Evolutionary conservation across 2,888 invertebrate species (phyloP), one percentile per base, ranked within the genome.

Genomic region (Aspidiotus destructor): DNA sequence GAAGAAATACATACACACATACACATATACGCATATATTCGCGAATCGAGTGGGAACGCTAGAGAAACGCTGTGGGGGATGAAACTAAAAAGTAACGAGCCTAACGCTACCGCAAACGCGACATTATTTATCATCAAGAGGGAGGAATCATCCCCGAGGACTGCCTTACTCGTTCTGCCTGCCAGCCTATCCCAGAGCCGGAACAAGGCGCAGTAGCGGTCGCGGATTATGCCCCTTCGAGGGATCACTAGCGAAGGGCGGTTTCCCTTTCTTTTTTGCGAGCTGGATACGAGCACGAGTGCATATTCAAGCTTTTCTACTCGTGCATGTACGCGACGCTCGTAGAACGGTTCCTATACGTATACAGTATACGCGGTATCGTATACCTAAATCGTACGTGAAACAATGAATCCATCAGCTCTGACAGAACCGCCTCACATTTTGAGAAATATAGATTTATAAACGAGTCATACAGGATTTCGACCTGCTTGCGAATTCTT

Each of bases 61-160:
- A 57, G 44, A 58, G 65, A 42, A 65, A 44, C 65, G 65, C 57
- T 65, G 41, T 57, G 65, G 65, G 65, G 65, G 65, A 57, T 65
- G 16, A 65, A 65, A 65, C 65, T 57, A 17, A 44, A 65, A 65
- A 65, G 55, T 65, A 42, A 57, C 65, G 44, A 65, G 65, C 65
- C 65, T 65, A 64, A 53, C 63, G 63, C 52, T 62, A 62, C 63
- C 15, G 54, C 41, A 42, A 65, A 13, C 55, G 65, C 58, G 16
- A 58, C 65, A 57, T 65, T 65, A 57, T 55, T 65, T 65, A 65
- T 65, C 57, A 65, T 65, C 65, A 65, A 65, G 65, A 57, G 63
- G 65, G 65, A 57, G 65, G 65, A 65, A 65, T 65, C 65, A 65
- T 65, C 65, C 65, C 65, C 57, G 65, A 65, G 65, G 65, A 65